Conservation (phyloP, 1,140 invertebrate species). For the Watersipora subatra region DNA sequence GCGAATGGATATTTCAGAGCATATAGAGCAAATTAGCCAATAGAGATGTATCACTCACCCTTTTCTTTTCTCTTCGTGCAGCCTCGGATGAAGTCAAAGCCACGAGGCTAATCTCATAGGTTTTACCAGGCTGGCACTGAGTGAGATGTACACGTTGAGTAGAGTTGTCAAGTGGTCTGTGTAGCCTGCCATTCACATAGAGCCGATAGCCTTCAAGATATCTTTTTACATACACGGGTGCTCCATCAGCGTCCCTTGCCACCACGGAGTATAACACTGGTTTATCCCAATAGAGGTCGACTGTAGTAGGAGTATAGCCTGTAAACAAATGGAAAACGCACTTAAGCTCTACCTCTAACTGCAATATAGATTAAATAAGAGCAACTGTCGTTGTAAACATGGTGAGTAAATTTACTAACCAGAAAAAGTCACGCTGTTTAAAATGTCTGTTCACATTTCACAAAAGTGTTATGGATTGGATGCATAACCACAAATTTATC, state of each 20-base stretch:
- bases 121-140: constrained; percentile 36
- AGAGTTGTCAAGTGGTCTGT: constrained; percentile 24
- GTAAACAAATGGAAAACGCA: constrained; percentile 21
- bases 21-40: too few species aligned
- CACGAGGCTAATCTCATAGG: constrained; percentile 31
- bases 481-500: too few species aligned
- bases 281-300: constrained; percentile 37
- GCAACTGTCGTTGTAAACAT: too few species aligned
- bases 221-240: constrained; percentile 24
- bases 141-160: constrained; percentile 34
- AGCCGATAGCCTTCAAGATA: constrained; percentile 37
- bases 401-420: too few species aligned
- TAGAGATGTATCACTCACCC: constrained; percentile 25
- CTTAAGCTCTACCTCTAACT: too few species aligned
- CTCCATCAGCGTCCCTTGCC: constrained; percentile 26
- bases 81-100: constrained; percentile 34
- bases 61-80: constrained; percentile 25
- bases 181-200: constrained; percentile 37
- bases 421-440: too few species aligned
- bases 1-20: too few species aligned
- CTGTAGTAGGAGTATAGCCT: constrained; percentile 29
- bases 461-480: too few species aligned
- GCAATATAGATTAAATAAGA: too few species aligned
- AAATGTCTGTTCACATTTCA: too few species aligned
- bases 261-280: constrained; percentile 29